Conservation (phyloP, 2,113 vertebrate species). For the Sula dactylatra region DNA sequence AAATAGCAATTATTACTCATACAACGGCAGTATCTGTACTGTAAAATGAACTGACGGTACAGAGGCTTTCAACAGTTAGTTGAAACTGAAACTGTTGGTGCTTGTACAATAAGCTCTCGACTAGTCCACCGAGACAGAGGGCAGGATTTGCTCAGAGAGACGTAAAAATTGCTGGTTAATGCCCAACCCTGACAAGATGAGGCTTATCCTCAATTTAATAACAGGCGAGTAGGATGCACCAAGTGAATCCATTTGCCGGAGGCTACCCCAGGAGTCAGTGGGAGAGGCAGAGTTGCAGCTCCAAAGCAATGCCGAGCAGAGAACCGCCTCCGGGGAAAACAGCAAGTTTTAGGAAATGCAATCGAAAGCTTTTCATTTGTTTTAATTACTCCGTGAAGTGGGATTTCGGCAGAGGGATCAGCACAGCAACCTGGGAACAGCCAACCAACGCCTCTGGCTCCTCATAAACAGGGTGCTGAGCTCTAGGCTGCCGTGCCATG, state of each 20-base stretch:
- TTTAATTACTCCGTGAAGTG: not conserved
- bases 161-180: not conserved
- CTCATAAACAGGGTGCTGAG: not conserved
- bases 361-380: not conserved
- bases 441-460: not conserved
- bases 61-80: no score
- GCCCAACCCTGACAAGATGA: not conserved
- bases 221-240: not conserved
- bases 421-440: not conserved
- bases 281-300: not conserved
- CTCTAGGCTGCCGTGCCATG: not conserved
- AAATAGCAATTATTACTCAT: not conserved
- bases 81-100: no score
- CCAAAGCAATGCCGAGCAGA: not conserved
- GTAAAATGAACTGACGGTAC: not conserved
- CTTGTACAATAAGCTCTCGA: not conserved
- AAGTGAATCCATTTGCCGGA: not conserved
- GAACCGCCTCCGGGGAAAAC: not conserved
- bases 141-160: not conserved
- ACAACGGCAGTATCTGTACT: no score
- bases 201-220: not conserved
- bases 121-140: not conserved
- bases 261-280: not conserved
- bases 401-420: not conserved
- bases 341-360: not conserved